These are phyloP conservation scores for Linurgus olivaceus DNA, from an alignment of 2,797 vertebrate species.

Conservation along the genomic window DNA sequence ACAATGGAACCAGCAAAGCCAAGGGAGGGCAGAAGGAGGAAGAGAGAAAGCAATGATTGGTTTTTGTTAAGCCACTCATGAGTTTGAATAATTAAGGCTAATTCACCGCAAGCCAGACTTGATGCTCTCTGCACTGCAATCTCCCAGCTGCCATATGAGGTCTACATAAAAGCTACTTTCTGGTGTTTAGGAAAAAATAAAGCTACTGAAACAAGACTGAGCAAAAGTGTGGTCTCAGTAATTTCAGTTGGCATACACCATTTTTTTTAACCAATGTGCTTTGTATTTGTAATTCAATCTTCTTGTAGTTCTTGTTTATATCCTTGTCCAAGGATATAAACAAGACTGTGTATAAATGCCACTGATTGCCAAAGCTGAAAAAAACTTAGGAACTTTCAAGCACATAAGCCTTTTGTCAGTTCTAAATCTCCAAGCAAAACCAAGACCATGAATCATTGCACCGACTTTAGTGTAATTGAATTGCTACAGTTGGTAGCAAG, in stretches of 20 bases:
- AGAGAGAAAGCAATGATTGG: not conserved
- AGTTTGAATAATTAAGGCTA: not conserved
- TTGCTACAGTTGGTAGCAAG: not conserved
- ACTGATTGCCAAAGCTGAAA: not conserved
- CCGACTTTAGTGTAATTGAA: not conserved
- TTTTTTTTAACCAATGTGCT: not conserved
- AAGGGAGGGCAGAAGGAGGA: not conserved
- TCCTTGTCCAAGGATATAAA: not conserved
- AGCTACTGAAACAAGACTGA: not conserved
- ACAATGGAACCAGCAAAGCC: slow-evolving; percentile 25
- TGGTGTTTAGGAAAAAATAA: not conserved
- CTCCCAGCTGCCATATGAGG: not conserved
- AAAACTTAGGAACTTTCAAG: not conserved
- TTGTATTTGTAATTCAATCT: not conserved
- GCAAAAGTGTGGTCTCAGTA: not conserved
- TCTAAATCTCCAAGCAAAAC: not conserved
- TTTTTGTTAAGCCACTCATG: not conserved
- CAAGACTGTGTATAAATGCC: not conserved
- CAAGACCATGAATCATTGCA: not conserved
- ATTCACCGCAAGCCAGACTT: not conserved
- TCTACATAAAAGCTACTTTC: not conserved
- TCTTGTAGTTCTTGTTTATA: too few relatives aligned
- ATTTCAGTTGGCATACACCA: not conserved
- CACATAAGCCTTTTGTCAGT: not conserved
- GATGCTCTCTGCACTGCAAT: not conserved